A percentile compares a stretch with the other conserved stretches of the same genome.
Evolutionary conservation across 2,888 invertebrate species (phyloP).

Genomic region (Meloe dianella): DNA sequence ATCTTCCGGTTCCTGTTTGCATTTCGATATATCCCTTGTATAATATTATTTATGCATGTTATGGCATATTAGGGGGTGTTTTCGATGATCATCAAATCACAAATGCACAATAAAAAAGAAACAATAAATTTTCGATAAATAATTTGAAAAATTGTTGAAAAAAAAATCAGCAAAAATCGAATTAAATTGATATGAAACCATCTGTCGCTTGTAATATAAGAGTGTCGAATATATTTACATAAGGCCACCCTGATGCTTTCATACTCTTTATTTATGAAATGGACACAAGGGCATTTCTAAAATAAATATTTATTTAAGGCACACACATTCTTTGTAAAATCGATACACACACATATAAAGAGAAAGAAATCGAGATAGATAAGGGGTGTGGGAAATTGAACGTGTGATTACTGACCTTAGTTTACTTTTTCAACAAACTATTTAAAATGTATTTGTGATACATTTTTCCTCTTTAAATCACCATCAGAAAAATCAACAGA

Average conservation of each 20-base stretch:
- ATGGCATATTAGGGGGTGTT: conserved; percentile 41
- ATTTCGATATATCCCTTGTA: conserved; percentile 42
- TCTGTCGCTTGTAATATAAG: background rate
- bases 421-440: background rate
- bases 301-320: conserved; percentile 58
- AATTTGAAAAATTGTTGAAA: background rate
- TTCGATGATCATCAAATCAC: background rate
- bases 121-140: background rate
- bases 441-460: background rate
- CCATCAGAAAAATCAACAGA: too few species aligned
- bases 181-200: conserved; percentile 2
- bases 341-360: conserved; percentile 18
- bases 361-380: background rate
- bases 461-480: too few species aligned
- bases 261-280: conserved; percentile 50
- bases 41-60: conserved; percentile 33
- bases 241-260: conserved; percentile 50
- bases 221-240: conserved; percentile 47
- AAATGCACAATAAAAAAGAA: too few species aligned
- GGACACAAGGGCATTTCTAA: conserved; percentile 58
- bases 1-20: conserved; percentile 50
- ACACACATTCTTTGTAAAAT: conserved; percentile 31
- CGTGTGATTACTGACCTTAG: background rate
- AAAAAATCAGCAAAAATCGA: background rate
- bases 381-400: conserved; percentile 19